A percentile compares a stretch with the other conserved stretches of the same genome.
phyloP scores from a whole-genome alignment of 2,797 vertebrate species.

The Hippoglossus hippoglossus region DNA sequence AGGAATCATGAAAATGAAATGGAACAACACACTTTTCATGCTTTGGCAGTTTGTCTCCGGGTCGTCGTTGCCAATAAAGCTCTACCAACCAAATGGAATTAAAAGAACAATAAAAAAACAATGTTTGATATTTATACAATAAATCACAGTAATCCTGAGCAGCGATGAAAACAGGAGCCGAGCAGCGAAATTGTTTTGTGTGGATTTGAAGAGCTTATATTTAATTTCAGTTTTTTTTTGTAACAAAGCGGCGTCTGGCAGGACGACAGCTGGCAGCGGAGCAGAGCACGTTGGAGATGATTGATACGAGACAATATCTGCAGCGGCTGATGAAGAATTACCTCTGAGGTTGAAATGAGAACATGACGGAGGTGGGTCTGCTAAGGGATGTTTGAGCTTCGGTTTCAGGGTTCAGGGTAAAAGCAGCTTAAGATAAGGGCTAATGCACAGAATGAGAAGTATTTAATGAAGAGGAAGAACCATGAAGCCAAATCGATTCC shows the following conservation, averaged over 20 bases:
- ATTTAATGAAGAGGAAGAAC: no score
- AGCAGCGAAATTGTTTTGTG: background rate
- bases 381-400: no score
- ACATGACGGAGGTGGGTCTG: no score
- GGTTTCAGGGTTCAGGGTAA: no score
- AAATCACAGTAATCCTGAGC: slow-evolving; percentile 21
- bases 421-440: no score
- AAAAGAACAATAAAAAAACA: background rate
- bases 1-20: no score
- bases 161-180: slow-evolving; percentile 1
- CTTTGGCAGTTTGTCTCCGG: no score
- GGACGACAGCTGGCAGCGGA: slow-evolving; percentile 16
- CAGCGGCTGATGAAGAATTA: slow-evolving; percentile 32
- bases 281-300: slow-evolving; percentile 20
- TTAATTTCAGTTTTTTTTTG: background rate
- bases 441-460: no score
- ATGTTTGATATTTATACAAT: slow-evolving; percentile 5
- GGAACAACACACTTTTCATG: no score
- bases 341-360: slow-evolving; percentile 15
- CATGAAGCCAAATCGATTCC: no score
- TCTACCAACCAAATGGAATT: background rate
- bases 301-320: slow-evolving; percentile 39
- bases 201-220: slow-evolving; percentile 19
- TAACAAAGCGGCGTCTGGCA: slow-evolving; percentile 18
- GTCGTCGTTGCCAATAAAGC: no score